Evolutionary conservation across 2,888 invertebrate genomes (phyloP), one percentile per base, ranked within the genome.

Genomic region (Spodoptera exigua): DNA sequence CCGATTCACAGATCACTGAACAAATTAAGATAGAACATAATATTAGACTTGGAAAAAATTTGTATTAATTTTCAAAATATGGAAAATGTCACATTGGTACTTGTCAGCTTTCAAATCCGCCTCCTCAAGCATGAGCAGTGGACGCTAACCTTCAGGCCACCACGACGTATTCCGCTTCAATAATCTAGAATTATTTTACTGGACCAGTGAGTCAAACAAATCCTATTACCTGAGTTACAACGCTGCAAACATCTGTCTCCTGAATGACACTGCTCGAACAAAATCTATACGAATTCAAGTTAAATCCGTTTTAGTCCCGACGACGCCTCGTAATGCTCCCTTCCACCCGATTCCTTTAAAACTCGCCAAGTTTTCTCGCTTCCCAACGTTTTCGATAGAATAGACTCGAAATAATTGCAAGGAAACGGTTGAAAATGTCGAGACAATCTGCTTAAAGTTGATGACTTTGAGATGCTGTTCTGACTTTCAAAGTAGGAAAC

Each of bases 271-370:
- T 49, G 10, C 17, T 45, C 14, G 45, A n/a, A 45, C 18, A 35
- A 41, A 70, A 52, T 57, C 40, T 53, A 17, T 39, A 63, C 35
- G 32, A 43, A 70, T 49, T 11, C 27, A 58, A 58, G 48, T 70
- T 41, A 58, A 70, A 58, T 70, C 59, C 39, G 46, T 53, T 71
- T 53, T n/a, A n/a, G n/a, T 45, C 52, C 40, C 13, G 37, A 17
- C 13, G 44, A 21, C n/a, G 36, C 41, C n/a, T n/a, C 35, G 21
- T 37, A 64, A 58, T 48, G 41, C 46, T 37, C 44, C 27, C 21
- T 47, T 66, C 44, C 35, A n/a, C 43, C 13, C 35, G 53, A 40
- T 54, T 45, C 21, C 36, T 41, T 37, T 27, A 45, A 64, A 21
- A 46, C 35, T 44, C 27, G 1, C 14, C 3, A 49, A 58, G 37